These are phyloP conservation scores for Isurus oxyrinchus DNA, from an alignment of 2,113 vertebrate genomes.

Conservation along the genomic window DNA sequence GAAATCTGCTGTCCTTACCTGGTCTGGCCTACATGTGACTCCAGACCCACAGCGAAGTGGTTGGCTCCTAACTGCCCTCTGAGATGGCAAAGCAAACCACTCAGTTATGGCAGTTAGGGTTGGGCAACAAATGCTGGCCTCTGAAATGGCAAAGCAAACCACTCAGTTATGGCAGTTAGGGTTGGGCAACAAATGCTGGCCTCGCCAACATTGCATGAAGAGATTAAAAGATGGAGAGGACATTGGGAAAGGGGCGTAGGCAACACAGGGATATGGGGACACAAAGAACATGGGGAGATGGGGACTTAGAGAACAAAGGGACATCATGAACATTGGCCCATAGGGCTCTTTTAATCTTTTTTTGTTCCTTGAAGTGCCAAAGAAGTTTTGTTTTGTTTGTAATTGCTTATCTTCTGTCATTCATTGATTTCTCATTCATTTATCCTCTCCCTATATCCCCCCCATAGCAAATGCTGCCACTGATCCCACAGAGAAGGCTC, in stretches of 20 bases:
- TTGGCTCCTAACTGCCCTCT: too few relatives aligned
- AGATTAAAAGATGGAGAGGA: background rate
- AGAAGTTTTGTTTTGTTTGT: background rate
- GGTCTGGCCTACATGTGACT: too few relatives aligned
- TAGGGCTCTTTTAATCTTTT: background rate
- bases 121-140: too few relatives aligned
- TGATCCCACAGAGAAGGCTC: constrained; percentile 52
- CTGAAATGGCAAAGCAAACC: too few relatives aligned
- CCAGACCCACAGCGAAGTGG: too few relatives aligned
- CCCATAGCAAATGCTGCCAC: constrained; percentile 47
- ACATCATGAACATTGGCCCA: background rate
- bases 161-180: too few relatives aligned
- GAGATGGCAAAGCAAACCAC: too few relatives aligned
- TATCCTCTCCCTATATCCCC: constrained; percentile 38
- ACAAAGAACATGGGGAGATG: background rate
- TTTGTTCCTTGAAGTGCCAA: background rate
- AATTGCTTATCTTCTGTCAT: background rate
- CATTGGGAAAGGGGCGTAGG: background rate
- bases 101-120: too few relatives aligned
- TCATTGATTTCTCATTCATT: background rate
- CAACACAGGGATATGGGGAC: background rate
- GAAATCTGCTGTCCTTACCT: too few relatives aligned
- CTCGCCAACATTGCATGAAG: too few relatives aligned
- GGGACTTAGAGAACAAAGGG: background rate
- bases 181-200: too few relatives aligned